A percentile compares a stretch with the other conserved stretches of the same genome.
Evolutionary conservation across 2,888 invertebrate genomes (phyloP).

Genomic region (Tiphia femorata): DNA sequence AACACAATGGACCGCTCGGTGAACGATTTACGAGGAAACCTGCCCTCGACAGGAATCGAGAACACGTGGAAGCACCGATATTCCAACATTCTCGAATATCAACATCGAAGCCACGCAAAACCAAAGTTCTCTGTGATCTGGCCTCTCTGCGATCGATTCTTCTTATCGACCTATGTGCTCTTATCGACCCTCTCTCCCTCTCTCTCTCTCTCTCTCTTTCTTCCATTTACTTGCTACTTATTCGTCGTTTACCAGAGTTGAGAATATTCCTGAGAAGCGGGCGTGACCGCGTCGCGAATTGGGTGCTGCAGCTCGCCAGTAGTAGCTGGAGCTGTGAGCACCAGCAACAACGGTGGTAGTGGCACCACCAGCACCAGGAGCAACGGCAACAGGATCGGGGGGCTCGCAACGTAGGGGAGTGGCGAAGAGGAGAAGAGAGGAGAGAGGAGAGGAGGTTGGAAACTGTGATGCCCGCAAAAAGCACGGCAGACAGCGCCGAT

Average conservation of each 20-base stretch:
- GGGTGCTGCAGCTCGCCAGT: constrained; percentile 34
- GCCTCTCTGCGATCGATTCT: too few species aligned
- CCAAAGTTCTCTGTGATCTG: too few species aligned
- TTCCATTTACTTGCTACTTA: not conserved
- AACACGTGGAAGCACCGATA: too few species aligned
- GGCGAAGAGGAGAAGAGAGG: too few species aligned
- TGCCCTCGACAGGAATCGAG: too few species aligned
- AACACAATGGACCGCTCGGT: too few species aligned
- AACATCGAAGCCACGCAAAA: too few species aligned
- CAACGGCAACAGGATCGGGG: constrained; percentile 45
- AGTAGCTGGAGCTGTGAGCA: constrained; percentile 17
- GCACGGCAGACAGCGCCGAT: constrained; percentile 69
- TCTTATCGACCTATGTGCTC: too few species aligned
- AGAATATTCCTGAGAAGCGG: constrained; percentile 40
- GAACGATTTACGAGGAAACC: too few species aligned
- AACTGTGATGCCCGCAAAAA: constrained; percentile 68
- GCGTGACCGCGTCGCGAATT: constrained; percentile 54
- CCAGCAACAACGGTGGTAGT: constrained; percentile 25
- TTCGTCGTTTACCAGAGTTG: constrained; percentile 10
- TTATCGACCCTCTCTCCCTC: too few species aligned
- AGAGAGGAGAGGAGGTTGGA: constrained; percentile 65
- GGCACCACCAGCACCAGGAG: constrained; percentile 30
- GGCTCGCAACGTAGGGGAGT: constrained; percentile 44
- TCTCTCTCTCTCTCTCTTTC: too few species aligned
- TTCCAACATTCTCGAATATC: too few species aligned